phyloP scores from a whole-genome alignment of 2,113 vertebrate genomes.

The Pica pica region DNA sequence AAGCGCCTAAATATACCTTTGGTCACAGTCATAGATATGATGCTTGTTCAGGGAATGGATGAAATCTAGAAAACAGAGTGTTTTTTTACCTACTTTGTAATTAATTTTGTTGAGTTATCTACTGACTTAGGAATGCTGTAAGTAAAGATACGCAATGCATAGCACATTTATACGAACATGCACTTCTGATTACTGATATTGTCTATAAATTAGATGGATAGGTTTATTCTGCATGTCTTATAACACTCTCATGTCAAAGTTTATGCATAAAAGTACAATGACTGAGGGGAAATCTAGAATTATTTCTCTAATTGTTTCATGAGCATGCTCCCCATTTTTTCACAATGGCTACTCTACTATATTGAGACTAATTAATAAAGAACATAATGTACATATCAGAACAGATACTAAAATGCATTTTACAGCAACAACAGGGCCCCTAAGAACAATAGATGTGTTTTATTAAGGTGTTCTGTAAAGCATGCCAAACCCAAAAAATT shows the following conservation, averaged over 20 bases:
- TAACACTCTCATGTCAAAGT: background rate
- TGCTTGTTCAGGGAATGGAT: background rate
- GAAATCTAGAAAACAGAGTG: background rate
- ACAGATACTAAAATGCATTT: background rate
- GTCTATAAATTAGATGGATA: background rate
- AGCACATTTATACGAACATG: background rate
- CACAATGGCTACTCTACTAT: background rate
- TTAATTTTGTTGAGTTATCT: background rate
- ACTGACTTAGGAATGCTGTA: background rate
- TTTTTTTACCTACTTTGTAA: fast-evolving
- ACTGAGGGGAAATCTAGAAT: background rate
- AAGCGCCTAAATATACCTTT: background rate
- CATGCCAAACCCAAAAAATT: background rate
- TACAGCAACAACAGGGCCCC: background rate
- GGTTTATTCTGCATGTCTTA: background rate
- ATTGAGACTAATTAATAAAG: background rate
- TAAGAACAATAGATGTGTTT: background rate
- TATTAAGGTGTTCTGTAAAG: background rate
- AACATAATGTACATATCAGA: background rate
- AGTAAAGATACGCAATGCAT: fast-evolving
- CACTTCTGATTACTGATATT: background rate
- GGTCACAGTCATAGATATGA: background rate
- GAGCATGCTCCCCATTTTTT: fast-evolving
- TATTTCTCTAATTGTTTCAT: background rate
- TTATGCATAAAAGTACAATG: background rate